Evolutionary conservation across 2,888 invertebrate genomes (phyloP).

Genomic region (Cerastis leucographa): DNA sequence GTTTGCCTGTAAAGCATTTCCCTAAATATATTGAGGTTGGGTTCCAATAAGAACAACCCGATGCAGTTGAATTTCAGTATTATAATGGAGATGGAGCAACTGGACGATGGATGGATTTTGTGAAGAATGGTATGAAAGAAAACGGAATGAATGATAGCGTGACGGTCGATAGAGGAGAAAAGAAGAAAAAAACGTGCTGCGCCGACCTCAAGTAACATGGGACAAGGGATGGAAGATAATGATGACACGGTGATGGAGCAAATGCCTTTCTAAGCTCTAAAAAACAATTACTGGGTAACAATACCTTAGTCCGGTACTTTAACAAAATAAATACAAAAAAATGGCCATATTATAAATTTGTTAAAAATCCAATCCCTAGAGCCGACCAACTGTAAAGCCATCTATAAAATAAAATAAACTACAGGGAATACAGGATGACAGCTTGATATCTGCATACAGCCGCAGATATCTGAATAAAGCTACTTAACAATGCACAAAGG

Average conservation of each 20-base stretch:
- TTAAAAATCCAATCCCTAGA: slow-evolving; percentile 7
- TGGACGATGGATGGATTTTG: not conserved
- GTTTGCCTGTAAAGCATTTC: not conserved
- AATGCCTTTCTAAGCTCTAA: not conserved
- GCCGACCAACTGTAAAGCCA: not conserved
- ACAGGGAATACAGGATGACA: not conserved
- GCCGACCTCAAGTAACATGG: too few relatives aligned
- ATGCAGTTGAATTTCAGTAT: not conserved
- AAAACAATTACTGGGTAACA: not conserved
- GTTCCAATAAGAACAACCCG: not conserved
- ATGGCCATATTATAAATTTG: not conserved
- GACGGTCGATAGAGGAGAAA: too few relatives aligned
- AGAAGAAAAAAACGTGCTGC: too few relatives aligned
- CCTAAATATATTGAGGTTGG: not conserved
- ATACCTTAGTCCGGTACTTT: not conserved
- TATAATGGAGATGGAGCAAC: not conserved
- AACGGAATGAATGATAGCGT: too few relatives aligned
- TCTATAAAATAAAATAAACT: slow-evolving; percentile 23
- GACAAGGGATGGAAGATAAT: too few relatives aligned
- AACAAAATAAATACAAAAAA: too few relatives aligned
- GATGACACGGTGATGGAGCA: too few relatives aligned
- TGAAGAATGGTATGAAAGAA: too few relatives aligned
- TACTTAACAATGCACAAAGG: slow-evolving; percentile 42
- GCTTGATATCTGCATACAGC: slow-evolving; percentile 14
- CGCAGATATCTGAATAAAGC: slow-evolving; percentile 24